These are phyloP conservation scores for Ctena decussata DNA, from an alignment of 2,888 invertebrate genomes.

Conservation along the genomic window DNA sequence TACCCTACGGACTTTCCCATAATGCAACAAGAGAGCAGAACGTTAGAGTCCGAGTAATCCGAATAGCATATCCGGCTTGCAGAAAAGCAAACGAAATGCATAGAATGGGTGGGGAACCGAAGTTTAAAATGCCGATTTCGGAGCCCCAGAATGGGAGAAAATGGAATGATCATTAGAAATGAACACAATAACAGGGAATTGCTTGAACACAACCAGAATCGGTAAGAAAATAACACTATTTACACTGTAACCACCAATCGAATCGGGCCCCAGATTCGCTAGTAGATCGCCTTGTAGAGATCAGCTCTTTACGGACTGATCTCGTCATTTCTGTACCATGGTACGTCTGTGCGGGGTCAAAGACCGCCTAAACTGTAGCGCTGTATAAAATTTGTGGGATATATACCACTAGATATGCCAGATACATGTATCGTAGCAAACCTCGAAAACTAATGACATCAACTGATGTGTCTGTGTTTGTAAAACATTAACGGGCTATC, in stretches of 20 bases:
- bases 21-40: background rate
- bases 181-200: background rate
- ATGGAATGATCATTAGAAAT: background rate
- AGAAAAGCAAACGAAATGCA: background rate
- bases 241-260: background rate
- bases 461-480: no score
- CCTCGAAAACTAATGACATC: conserved; percentile 9
- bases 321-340: background rate
- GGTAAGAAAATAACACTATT: background rate
- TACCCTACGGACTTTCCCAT: background rate
- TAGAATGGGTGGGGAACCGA: background rate
- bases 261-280: background rate
- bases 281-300: background rate
- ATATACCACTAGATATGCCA: background rate
- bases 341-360: background rate
- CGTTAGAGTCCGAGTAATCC: background rate
- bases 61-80: background rate
- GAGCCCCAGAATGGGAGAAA: background rate
- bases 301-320: background rate
- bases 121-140: background rate
- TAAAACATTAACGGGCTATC: no score
- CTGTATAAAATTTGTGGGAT: background rate
- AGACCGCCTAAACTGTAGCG: background rate
- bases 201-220: background rate
- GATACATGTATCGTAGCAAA: background rate